A percentile compares a stretch with the other conserved stretches of the same genome.
phyloP scores from a whole-genome alignment of 2,888 invertebrate species.

The Yponomeuta evonymella region DNA sequence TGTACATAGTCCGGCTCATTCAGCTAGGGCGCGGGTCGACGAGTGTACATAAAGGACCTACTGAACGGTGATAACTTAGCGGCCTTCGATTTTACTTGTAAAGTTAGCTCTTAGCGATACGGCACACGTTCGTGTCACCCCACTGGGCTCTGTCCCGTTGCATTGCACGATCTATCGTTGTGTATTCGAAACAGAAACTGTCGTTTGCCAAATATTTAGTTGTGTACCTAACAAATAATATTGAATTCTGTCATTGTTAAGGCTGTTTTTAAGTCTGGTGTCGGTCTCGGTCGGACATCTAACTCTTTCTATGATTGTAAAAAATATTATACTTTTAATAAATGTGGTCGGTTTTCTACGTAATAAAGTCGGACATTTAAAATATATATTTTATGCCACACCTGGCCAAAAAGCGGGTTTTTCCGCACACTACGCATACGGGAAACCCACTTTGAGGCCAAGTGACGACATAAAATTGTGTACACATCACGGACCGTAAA shows the following conservation, averaged over 20 bases:
- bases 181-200: slow-evolving; percentile 6
- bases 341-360: too few relatives aligned
- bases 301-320: too few relatives aligned
- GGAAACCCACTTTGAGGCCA: too few relatives aligned
- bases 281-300: too few relatives aligned
- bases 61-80: slow-evolving; percentile 75
- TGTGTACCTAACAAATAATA: slow-evolving; percentile 38
- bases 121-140: slow-evolving; percentile 40
- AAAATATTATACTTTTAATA: too few relatives aligned
- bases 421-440: too few relatives aligned
- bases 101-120: slow-evolving; percentile 66
- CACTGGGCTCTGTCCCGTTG: slow-evolving; percentile 37
- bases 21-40: slow-evolving; percentile 27
- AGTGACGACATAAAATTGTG: too few relatives aligned
- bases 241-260: slow-evolving; percentile 30
- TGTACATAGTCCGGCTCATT: slow-evolving; percentile 16
- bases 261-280: too few relatives aligned
- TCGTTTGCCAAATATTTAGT: slow-evolving; percentile 69
- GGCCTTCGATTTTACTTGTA: slow-evolving; percentile 75
- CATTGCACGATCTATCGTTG: slow-evolving; percentile 37
- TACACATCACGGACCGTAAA: too few relatives aligned
- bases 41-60: slow-evolving; percentile 64
- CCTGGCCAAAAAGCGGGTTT: too few relatives aligned
- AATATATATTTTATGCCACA: too few relatives aligned
- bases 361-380: too few relatives aligned